Base-by-base conservation (phyloP, 2,113 vertebrate species). In the Eretmochelys imbricata region DNA sequence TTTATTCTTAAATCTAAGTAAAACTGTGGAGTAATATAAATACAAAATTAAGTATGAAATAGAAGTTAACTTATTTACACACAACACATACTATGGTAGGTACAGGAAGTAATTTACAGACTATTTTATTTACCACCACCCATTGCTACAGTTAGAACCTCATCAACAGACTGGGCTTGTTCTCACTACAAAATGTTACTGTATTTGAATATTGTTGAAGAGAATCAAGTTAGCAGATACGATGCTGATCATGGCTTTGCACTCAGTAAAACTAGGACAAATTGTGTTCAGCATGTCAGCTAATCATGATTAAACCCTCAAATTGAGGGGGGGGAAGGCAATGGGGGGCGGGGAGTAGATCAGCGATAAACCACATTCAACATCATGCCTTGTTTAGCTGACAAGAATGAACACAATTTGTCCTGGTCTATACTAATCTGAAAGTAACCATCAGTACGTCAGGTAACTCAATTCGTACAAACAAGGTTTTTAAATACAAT, bases 81-180 rank as follows among this genome's bases (percentile, higher is more conserved):
- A 25, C 53, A 85, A 83, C 53, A 0, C 22, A 19, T 31, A 91
- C 59, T 59, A 80, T 25, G 27, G 85, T 78, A 84, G 22, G 76
- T 93, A 88, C 50, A 72, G 89, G 27, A 94, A 91, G 90, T 65
- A 89, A 95, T 12, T 29, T 3, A 76, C 48, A 87, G 12, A 75
- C 50, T 42, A 17, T 53, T 88, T 83, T 89, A 54, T 54, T 91
- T 91, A 20, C 24, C 27, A 25, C 80, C 83, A 57, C 69, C 31
- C 20, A 85, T 24, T 80, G 88, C 29, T 2, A 5, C 69, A 62
- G 4, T 38, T 82, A 90, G 62, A 2, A 80, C n/a, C 82, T 50
- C 25, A 88, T 31, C 94, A 91, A 91, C 46, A 49, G 86, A 1
- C 13, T 2, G 8, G 35, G 8, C 25, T 91, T 87, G 29, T 89